Conservation (phyloP, 2,797 vertebrate genomes). For the Corythornis leucogaster region DNA sequence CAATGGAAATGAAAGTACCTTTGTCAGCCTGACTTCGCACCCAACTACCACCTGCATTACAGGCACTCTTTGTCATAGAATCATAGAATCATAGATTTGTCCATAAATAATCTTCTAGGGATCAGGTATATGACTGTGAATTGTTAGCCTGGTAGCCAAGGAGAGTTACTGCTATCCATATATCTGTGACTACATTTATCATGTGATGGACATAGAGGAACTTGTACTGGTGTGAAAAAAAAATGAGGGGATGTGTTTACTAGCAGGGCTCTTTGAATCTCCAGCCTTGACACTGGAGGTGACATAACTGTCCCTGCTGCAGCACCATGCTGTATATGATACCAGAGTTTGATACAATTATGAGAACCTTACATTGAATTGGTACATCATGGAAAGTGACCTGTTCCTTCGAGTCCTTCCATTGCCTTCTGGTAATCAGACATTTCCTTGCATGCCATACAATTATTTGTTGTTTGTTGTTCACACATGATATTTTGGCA, state of each 20-base stretch:
- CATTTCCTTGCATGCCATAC: neutral
- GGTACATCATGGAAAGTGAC: neutral
- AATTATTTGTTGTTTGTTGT: neutral
- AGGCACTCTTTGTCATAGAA: neutral
- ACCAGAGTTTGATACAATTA: neutral
- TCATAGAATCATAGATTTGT: neutral
- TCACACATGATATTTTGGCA: neutral
- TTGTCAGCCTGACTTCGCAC: neutral
- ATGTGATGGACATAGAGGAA: neutral
- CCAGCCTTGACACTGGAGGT: neutral
- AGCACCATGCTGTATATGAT: rapidly evolving
- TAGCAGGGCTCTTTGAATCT: neutral
- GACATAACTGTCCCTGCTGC: neutral
- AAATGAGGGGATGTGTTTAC: neutral
- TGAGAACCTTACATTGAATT: neutral
- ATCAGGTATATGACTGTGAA: neutral
- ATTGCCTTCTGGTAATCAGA: neutral
- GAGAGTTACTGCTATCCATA: neutral
- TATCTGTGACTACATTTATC: rapidly evolving
- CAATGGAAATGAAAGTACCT: neutral
- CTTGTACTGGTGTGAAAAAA: neutral
- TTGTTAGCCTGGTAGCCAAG: neutral
- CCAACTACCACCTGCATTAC: neutral
- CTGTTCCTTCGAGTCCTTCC: neutral
- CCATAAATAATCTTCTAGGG: neutral